Conservation (phyloP, 2,888 invertebrate genomes). For the Onthophagus sagittarius region DNA sequence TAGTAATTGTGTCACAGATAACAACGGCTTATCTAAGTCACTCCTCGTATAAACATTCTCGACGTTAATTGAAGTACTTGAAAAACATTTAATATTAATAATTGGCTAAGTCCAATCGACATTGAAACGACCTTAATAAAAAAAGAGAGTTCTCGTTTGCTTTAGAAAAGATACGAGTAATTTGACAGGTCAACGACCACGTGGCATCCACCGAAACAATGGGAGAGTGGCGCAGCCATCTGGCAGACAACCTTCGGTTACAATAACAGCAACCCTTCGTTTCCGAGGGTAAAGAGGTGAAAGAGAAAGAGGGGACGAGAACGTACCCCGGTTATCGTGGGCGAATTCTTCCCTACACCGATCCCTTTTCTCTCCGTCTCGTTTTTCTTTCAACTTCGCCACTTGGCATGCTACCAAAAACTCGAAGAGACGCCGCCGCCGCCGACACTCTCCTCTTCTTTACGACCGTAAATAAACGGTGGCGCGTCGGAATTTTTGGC, state of each 20-base stretch:
- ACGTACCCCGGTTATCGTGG: background rate
- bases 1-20: background rate
- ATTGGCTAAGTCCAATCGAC: background rate
- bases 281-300: background rate
- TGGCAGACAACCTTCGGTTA: slow-evolving; percentile 16
- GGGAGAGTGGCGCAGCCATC: slow-evolving; percentile 22
- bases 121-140: background rate
- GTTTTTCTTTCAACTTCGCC: background rate
- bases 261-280: background rate
- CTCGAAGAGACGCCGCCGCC: background rate
- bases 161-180: background rate
- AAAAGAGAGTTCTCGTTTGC: background rate
- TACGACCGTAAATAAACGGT: background rate
- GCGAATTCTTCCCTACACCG: background rate
- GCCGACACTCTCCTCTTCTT: background rate
- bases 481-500: background rate
- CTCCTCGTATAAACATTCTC: background rate
- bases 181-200: slow-evolving; percentile 27
- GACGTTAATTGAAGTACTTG: too few species aligned
- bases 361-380: background rate
- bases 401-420: background rate
- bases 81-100: too few species aligned
- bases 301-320: background rate
- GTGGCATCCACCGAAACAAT: slow-evolving; percentile 28
- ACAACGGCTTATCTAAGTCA: background rate